These are phyloP conservation scores for Platorchestia sp. DNA, from an alignment of 1,140 invertebrate genomes.

Conservation along the genomic window DNA sequence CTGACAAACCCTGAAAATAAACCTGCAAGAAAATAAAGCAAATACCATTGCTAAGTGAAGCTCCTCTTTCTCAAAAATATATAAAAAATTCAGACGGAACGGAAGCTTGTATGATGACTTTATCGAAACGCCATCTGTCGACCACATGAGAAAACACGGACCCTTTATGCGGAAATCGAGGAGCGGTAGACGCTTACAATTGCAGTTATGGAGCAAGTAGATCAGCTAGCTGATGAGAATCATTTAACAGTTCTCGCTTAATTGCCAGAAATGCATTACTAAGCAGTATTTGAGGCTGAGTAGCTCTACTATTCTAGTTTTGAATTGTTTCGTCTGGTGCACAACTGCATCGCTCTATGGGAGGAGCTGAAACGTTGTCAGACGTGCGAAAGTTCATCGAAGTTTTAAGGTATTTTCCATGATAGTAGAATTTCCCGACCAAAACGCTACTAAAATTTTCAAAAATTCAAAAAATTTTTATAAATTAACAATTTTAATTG, in stretches of 20 bases:
- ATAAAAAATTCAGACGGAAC: neutral
- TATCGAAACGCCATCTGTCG: slow-evolving; percentile 6
- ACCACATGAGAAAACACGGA: neutral
- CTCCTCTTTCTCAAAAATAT: neutral
- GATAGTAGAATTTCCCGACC: neutral
- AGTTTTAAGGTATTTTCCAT: neutral
- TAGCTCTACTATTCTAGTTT: neutral
- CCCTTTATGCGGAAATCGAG: neutral
- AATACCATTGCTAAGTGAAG: neutral
- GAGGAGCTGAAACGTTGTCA: neutral
- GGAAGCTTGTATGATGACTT: neutral
- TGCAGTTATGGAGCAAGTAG: neutral
- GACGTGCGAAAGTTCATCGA: neutral
- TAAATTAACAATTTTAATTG: neutral
- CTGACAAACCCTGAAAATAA: neutral
- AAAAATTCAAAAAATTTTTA: too few relatives aligned
- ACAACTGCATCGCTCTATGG: neutral
- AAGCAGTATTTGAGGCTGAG: slow-evolving; percentile 38
- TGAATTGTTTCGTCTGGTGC: neutral
- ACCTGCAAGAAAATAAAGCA: neutral
- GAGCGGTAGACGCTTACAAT: neutral
- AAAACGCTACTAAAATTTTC: neutral
- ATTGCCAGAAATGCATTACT: slow-evolving; percentile 31
- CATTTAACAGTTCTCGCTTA: slow-evolving; percentile 1
- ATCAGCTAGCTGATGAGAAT: slow-evolving; percentile 18